Percentiles rank a stretch among this genome's conserved stretches.
Conservation (phyloP, 2,113 vertebrate genomes). For the Muscicapa adusta region DNA sequence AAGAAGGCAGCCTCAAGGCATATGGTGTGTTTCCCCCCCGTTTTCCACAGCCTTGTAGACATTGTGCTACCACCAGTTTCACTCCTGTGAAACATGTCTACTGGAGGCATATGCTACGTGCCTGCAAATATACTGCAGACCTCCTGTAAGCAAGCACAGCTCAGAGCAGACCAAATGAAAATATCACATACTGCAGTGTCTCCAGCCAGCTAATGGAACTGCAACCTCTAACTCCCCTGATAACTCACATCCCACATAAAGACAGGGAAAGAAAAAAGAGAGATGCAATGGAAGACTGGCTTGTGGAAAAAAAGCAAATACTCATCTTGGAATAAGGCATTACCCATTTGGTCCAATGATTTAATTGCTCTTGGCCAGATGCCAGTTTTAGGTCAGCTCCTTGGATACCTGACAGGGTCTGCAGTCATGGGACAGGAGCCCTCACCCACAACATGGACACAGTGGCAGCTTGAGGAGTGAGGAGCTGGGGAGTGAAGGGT, state of each 20-base stretch:
- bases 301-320: neutral
- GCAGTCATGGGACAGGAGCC: neutral
- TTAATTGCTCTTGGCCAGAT: neutral
- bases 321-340: neutral
- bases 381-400: neutral
- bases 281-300: neutral
- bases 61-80: neutral
- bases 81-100: neutral
- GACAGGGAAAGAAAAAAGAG: neutral
- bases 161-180: neutral
- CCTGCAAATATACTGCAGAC: neutral
- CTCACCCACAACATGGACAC: neutral
- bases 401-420: neutral
- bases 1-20: neutral
- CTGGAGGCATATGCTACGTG: neutral
- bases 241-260: neutral
- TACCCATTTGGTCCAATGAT: neutral
- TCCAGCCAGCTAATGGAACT: neutral
- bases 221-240: neutral
- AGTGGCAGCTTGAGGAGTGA: neutral
- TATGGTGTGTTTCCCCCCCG: accelerated
- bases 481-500: neutral
- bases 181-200: neutral
- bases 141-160: neutral
- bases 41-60: neutral